Base-by-base conservation (phyloP, 92 coral and sea anemone genomes). In the Pocillopora grandis region DNA sequence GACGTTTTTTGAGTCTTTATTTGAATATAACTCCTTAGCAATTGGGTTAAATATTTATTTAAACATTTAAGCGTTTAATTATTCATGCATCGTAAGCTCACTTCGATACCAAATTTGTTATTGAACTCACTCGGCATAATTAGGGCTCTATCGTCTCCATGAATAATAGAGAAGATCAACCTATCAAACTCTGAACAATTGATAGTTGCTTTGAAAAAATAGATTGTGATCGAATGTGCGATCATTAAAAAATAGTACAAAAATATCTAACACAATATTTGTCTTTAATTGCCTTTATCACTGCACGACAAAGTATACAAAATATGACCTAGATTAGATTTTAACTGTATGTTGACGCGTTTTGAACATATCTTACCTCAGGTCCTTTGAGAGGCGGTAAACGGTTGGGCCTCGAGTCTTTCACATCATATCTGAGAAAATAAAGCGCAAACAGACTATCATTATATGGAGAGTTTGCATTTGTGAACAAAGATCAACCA, bases 391-490 rank as follows among this genome's bases (percentile, higher is more conserved):
- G 60, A 9, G 83, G 59, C 48, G 31, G 37, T n/a, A 70, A 35
- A 2, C 76, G 85, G 1, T 36, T 48, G 3, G 85, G 85, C 27
- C 63, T 81, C 42, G 33, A 42, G 19, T 36, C 77, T 42, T 71
- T 81, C 7, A 31, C 85, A 12, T 81, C 85, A 13, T 81, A 81
- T 60, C 85, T 71, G 71, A 37, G 8, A 79, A 19, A 77, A n/a
- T 18, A 63, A 77, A n/a, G n/a, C 52, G 13, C 73, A 79, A 66
- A 49, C 48, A 79, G 55, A 79, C 59, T 23, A 15, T 49, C 64
- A 31, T 52, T 75, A 35, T 9, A 71, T 19, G 42, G 9, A 13
- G 71, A 81, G 76, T 57, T 67, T 56, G 71, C 62, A 35, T 68
- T 15, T 69, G 14, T 9, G 31, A 52, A 52, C 58, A 20, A 75